Conservation (phyloP, 2,888 invertebrate species). For the Embidobia sp. region DNA sequence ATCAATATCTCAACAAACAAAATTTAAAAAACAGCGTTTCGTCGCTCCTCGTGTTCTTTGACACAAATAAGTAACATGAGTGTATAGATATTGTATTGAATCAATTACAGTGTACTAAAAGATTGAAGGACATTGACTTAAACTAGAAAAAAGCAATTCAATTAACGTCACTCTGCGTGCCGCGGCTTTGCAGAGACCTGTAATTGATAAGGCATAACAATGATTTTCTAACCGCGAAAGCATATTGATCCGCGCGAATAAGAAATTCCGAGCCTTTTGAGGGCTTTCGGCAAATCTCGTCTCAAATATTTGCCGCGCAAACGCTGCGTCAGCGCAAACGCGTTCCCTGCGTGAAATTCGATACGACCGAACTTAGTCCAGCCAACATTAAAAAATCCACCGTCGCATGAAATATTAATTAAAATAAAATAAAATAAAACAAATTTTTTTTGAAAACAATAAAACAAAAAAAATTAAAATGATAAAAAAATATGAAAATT, state of each 20-base stretch:
- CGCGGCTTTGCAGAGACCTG: conserved; percentile 22
- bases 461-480: too few relatives aligned
- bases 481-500: too few relatives aligned
- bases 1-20: too few relatives aligned
- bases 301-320: conserved; percentile 14
- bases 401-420: conserved; percentile 30
- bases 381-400: conserved; percentile 8
- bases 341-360: neutral
- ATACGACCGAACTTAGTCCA: neutral
- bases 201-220: conserved; percentile 47
- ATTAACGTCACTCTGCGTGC: conserved; percentile 43
- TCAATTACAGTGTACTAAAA: conserved; percentile 34
- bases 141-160: conserved; percentile 43
- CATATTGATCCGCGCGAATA: conserved; percentile 39
- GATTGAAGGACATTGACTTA: conserved; percentile 44
- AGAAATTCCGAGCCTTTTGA: conserved; percentile 12
- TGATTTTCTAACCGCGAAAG: conserved; percentile 41
- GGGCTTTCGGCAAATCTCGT: conserved; percentile 16
- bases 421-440: too few relatives aligned
- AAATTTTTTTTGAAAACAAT: too few relatives aligned
- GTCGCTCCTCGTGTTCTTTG: too few relatives aligned
- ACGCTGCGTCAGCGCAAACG: neutral
- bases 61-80: conserved; percentile 20
- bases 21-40: neutral
- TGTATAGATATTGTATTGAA: conserved; percentile 20